These are phyloP conservation scores for Cheilosia vernalis DNA, from an alignment of 2,888 invertebrate genomes.

Conservation along the genomic window DNA sequence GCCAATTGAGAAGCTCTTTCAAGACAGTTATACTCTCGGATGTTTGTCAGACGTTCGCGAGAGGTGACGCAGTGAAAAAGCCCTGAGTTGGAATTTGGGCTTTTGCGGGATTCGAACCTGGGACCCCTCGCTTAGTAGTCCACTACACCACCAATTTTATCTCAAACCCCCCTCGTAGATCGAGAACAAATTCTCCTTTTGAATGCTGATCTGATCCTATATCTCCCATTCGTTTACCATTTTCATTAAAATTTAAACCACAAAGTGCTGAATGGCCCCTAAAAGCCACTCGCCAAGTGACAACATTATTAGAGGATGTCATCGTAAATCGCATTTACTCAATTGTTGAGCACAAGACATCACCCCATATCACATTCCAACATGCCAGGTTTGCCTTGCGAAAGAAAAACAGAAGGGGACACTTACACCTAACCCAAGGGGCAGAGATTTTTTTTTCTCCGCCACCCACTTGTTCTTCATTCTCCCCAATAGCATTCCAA, in stretches of 20 bases:
- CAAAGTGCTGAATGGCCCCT: neutral
- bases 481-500: slow-evolving; percentile 19
- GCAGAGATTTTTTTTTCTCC: slow-evolving; percentile 32
- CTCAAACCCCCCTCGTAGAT: no score
- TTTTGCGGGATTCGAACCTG: no score
- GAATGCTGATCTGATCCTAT: no score
- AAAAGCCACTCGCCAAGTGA: slow-evolving; percentile 31
- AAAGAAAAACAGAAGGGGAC: slow-evolving; percentile 50
- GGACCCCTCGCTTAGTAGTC: no score
- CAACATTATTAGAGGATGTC: slow-evolving; percentile 75
- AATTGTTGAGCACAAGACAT: slow-evolving; percentile 70
- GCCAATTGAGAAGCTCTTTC: no score
- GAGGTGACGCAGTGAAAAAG: no score
- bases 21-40: no score
- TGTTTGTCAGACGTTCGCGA: no score
- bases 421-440: slow-evolving; percentile 39
- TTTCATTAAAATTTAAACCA: neutral
- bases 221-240: no score
- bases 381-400: slow-evolving; percentile 9
- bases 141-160: no score
- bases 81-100: no score
- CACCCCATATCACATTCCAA: slow-evolving; percentile 49
- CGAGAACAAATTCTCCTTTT: no score
- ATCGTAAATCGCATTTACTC: slow-evolving; percentile 76
- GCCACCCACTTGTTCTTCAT: slow-evolving; percentile 5